Evolutionary conservation across 2,888 invertebrate species (phyloP), one percentile per base, ranked within the genome.

Genomic region (Drosophila lacicola): DNA sequence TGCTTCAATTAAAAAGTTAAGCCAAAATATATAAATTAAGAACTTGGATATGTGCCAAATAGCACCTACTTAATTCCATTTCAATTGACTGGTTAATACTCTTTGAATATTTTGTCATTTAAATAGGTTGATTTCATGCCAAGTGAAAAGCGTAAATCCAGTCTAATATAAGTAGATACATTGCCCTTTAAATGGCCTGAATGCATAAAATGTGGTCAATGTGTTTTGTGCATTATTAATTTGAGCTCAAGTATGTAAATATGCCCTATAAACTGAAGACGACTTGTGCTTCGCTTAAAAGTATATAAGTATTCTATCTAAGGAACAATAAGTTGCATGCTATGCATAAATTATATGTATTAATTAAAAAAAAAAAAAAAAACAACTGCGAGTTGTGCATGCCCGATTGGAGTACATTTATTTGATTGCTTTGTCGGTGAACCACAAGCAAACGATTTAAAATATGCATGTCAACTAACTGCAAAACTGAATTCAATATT

Each of bases 401-500:
- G 19, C 21, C 34, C 34, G 4, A 54, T 11, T 11, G 55, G 14
- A 13, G 14, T 14, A 14, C 36, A 14, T 39, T 57, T 29, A 10
- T 4, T 41, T 19, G 33, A 49, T 39, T 39, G 14, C 29, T 50
- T 57, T 39, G 13, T 49, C n/a, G 19, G 29, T n/a, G 33, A 14
- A 41, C n/a, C 33, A 6, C 10, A 29, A 39, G 25, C 11, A 50
- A 29, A 14, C 21, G 19, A 42, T 50, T 50, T 51, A 4, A 51
- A 51, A 39, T 51, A n/a, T 56, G 47, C 56, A 55, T 56, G 49
- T 21, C 29, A 51, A n/a, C 17, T 4, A 29, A 53, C 8, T 60
- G 60, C 60, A 60, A 54, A 39, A 19, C 39, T 14, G 50, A 50
- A 25, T 37, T 29, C 17, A 17, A 13, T 14, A 14, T 11, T 44